phyloP scores from a whole-genome alignment of 2,888 invertebrate species.

The Ryuthela nishihirai region DNA sequence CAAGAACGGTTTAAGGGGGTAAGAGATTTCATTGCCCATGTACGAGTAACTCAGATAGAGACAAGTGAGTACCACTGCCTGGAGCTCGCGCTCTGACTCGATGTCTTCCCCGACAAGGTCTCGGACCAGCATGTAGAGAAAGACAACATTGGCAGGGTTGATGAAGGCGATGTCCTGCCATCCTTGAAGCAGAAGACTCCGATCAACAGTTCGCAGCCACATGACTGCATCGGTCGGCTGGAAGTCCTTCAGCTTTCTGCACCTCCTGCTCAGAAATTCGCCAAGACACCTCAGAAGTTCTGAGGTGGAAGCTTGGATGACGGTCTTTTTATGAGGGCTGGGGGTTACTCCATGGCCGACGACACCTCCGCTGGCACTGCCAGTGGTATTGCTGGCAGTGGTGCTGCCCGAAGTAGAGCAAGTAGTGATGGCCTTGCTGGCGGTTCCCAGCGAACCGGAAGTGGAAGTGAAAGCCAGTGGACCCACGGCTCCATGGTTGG shows the following conservation, averaged over 20 bases:
- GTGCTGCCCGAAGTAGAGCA: neutral
- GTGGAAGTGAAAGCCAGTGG: constrained; percentile 12
- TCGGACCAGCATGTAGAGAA: constrained; percentile 96
- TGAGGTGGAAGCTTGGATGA: constrained; percentile 85
- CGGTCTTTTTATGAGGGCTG: constrained; percentile 35
- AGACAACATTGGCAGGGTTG: constrained; percentile 99
- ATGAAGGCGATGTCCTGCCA: constrained; percentile 99
- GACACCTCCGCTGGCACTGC: constrained; percentile 10
- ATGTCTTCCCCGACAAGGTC: constrained; percentile 76
- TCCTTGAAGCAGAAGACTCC: constrained; percentile 92
- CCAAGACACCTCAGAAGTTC: constrained; percentile 97
- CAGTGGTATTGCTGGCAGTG: neutral
- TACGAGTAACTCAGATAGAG: constrained; percentile 98
- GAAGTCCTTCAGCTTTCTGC: constrained; percentile 86
- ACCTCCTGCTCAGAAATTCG: constrained; percentile 78
- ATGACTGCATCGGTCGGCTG: constrained; percentile 89
- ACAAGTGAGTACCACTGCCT: constrained; percentile 94
- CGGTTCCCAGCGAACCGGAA: too few relatives aligned
- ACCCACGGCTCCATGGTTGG: constrained; percentile 20
- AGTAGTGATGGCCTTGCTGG: neutral
- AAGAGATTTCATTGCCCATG: constrained; percentile 92
- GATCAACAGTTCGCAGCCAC: constrained; percentile 97
- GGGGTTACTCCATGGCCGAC: constrained; percentile 11
- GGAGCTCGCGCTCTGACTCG: constrained; percentile 78
- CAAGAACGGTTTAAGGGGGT: constrained; percentile 97